Evolutionary conservation across 2,888 invertebrate species (phyloP).

Genomic region (Creontiades dilutus): DNA sequence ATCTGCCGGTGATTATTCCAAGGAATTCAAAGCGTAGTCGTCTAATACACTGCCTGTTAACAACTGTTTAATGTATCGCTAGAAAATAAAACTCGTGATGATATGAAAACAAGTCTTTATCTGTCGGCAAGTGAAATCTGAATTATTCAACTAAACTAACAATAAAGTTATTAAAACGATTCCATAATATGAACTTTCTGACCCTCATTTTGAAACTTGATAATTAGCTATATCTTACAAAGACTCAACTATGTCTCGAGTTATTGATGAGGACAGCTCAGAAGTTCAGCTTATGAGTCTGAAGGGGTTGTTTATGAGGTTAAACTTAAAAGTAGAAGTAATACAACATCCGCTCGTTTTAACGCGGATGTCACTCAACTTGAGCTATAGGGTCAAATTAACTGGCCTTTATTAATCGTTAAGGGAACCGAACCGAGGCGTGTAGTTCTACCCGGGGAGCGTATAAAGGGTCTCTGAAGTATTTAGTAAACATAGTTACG

Average conservation of each 20-base stretch:
- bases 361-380: constrained; percentile 22
- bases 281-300: constrained; percentile 29
- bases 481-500: constrained; percentile 70
- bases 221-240: background rate
- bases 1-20: too few relatives aligned
- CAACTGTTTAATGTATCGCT: too few relatives aligned
- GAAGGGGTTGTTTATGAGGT: constrained; percentile 13
- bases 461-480: constrained; percentile 68
- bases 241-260: background rate
- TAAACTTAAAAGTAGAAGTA: constrained; percentile 31
- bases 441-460: constrained; percentile 35
- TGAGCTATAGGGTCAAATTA: constrained; percentile 44
- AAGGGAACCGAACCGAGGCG: constrained; percentile 38
- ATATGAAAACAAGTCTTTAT: too few relatives aligned
- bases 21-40: too few relatives aligned
- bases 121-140: too few relatives aligned
- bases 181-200: background rate
- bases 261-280: constrained; percentile 16
- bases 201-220: constrained; percentile 28
- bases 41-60: too few relatives aligned
- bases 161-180: too few relatives aligned
- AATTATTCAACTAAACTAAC: too few relatives aligned
- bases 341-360: constrained; percentile 41
- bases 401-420: constrained; percentile 65
- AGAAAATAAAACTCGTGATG: too few relatives aligned